Conservation (phyloP, 2,888 invertebrate genomes). For the Tachystola acroxantha region DNA sequence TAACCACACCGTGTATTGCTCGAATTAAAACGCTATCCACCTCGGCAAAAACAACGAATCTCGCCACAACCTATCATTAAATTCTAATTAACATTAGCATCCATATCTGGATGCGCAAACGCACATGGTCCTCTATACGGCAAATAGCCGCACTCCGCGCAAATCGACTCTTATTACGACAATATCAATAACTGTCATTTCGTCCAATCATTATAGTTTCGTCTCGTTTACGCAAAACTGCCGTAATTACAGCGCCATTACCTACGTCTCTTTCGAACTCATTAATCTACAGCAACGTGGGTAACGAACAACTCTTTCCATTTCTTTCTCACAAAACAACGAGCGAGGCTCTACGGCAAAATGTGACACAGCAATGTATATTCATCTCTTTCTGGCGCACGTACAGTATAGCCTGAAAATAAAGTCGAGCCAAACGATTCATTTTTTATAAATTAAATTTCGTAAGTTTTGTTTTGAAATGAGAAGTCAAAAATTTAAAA, state of each 20-base stretch:
- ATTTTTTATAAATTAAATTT: constrained; percentile 40
- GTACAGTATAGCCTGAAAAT: constrained; percentile 33
- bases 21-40: constrained; percentile 18
- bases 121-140: constrained; percentile 34
- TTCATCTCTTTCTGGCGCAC: constrained; percentile 45
- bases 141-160: constrained; percentile 38
- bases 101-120: constrained; percentile 40
- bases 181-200: constrained; percentile 74
- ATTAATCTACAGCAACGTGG: constrained; percentile 55
- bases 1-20: constrained; percentile 10
- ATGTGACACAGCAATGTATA: constrained; percentile 34
- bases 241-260: constrained; percentile 64
- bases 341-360: constrained; percentile 27
- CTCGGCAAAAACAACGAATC: constrained; percentile 26
- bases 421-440: constrained; percentile 39
- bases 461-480: constrained; percentile 48
- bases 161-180: constrained; percentile 58
- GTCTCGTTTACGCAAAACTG: constrained; percentile 68
- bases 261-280: constrained; percentile 68
- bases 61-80: constrained; percentile 52
- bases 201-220: constrained; percentile 64
- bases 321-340: constrained; percentile 59
- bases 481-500: constrained; percentile 49
- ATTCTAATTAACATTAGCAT: constrained; percentile 61
- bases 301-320: constrained; percentile 51